Evolutionary conservation across 2,888 invertebrate species (phyloP).

Genomic region (Saturnia pavonia): DNA sequence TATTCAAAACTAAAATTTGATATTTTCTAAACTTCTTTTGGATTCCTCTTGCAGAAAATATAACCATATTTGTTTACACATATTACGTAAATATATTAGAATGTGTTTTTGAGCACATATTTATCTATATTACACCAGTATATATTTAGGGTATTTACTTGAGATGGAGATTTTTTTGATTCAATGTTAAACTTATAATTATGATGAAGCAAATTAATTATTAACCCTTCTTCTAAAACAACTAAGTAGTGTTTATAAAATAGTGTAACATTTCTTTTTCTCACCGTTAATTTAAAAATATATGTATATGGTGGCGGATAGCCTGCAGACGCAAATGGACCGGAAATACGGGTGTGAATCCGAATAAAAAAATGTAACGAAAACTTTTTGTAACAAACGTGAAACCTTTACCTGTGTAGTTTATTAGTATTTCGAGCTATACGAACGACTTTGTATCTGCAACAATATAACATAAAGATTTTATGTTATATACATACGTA

Average conservation of each 20-base stretch:
- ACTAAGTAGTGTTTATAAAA: neutral
- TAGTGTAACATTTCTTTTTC: neutral
- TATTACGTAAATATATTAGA: neutral
- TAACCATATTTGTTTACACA: neutral
- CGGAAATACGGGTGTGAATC: constrained; percentile 36
- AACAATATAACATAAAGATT: neutral
- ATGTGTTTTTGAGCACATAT: neutral
- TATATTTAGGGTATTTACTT: neutral
- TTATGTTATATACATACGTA: neutral
- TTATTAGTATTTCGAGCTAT: neutral
- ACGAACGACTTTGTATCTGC: neutral
- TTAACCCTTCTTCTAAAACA: neutral
- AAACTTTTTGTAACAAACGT: constrained; percentile 20
- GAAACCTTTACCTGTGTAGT: constrained; percentile 14
- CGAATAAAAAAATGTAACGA: constrained; percentile 33
- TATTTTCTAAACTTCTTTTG: too few relatives aligned
- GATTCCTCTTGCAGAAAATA: too few relatives aligned
- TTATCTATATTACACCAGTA: neutral
- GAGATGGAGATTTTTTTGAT: neutral
- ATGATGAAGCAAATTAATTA: neutral
- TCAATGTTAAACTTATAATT: neutral
- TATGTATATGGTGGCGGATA: constrained; percentile 11
- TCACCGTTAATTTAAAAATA: constrained; percentile 6
- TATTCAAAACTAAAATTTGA: neutral
- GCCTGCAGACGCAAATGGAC: constrained; percentile 33